phyloP scores from a whole-genome alignment of 2,797 vertebrate genomes.

The Bryconaethiops microstoma region DNA sequence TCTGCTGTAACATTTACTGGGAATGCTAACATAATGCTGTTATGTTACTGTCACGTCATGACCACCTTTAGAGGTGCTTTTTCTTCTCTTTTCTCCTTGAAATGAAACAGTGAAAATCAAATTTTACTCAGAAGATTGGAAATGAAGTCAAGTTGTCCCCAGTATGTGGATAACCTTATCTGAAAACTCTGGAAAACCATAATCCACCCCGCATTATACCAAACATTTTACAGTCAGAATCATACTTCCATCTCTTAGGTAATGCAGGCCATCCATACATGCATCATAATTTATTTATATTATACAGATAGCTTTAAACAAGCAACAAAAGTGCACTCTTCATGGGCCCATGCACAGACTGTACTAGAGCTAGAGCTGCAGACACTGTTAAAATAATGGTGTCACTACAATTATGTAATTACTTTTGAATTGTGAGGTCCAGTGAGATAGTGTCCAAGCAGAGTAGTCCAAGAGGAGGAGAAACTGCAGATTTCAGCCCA shows the following conservation, averaged over 20 bases:
- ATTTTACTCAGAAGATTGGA: no score
- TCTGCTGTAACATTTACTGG: no score
- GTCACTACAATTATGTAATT: conserved; percentile 54
- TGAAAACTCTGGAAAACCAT: not conserved
- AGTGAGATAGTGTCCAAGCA: not conserved
- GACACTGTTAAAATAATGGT: conserved; percentile 47
- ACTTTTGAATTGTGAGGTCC: conserved; percentile 26
- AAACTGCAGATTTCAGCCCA: not conserved
- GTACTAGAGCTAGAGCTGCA: conserved; percentile 26
- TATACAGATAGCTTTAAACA: not conserved
- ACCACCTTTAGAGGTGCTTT: no score
- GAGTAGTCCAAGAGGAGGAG: conserved; percentile 12
- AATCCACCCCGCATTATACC: not conserved
- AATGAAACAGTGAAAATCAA: no score
- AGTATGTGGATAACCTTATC: not conserved
- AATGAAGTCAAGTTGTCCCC: no score
- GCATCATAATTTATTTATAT: not conserved
- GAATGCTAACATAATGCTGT: no score
- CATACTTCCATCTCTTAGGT: not conserved
- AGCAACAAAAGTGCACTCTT: not conserved
- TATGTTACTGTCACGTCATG: no score
- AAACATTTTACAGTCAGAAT: not conserved
- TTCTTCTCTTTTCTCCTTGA: no score
- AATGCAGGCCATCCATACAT: not conserved
- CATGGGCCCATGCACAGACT: conserved; percentile 11